Evolutionary conservation across 2,797 vertebrate genomes (phyloP).

Genomic region (Mallotus villosus): DNA sequence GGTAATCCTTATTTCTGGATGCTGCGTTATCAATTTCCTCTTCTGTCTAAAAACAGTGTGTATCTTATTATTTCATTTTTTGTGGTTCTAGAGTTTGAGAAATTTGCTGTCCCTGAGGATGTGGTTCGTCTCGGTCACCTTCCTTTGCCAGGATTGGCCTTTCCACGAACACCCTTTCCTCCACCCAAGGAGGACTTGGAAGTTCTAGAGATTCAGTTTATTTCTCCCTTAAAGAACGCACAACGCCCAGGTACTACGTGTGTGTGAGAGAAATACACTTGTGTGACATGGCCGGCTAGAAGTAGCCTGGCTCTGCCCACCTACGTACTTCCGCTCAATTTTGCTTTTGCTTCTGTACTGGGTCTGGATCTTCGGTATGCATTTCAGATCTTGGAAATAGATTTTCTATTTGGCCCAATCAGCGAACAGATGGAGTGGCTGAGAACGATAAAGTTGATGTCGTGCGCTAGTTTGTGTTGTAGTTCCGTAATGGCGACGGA

Average conservation of each 20-base stretch:
- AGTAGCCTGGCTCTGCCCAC: too few relatives aligned
- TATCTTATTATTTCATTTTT: too few relatives aligned
- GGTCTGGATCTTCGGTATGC: too few relatives aligned
- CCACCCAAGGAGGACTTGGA: slow-evolving; percentile 37
- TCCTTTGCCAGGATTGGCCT: slow-evolving; percentile 57
- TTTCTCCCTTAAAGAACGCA: slow-evolving; percentile 49
- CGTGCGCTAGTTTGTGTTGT: too few relatives aligned
- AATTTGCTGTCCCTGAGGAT: slow-evolving; percentile 59
- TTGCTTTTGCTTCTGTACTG: too few relatives aligned
- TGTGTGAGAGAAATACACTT: background rate
- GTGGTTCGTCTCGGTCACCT: slow-evolving; percentile 53
- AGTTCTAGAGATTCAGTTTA: slow-evolving; percentile 28
- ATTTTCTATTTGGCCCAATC: too few relatives aligned
- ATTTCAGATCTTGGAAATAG: too few relatives aligned
- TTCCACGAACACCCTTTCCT: slow-evolving; percentile 25
- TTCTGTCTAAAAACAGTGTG: background rate
- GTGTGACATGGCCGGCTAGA: background rate
- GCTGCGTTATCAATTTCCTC: background rate
- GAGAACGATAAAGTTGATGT: too few relatives aligned
- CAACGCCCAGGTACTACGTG: slow-evolving; percentile 44
- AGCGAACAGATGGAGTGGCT: too few relatives aligned
- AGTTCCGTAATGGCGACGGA: too few relatives aligned
- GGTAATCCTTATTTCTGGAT: slow-evolving; percentile 47
- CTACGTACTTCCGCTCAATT: too few relatives aligned
- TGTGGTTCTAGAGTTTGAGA: slow-evolving; percentile 59